Evolutionary conservation across 2,113 vertebrate genomes (phyloP).

Genomic region (Aythya baeri): DNA sequence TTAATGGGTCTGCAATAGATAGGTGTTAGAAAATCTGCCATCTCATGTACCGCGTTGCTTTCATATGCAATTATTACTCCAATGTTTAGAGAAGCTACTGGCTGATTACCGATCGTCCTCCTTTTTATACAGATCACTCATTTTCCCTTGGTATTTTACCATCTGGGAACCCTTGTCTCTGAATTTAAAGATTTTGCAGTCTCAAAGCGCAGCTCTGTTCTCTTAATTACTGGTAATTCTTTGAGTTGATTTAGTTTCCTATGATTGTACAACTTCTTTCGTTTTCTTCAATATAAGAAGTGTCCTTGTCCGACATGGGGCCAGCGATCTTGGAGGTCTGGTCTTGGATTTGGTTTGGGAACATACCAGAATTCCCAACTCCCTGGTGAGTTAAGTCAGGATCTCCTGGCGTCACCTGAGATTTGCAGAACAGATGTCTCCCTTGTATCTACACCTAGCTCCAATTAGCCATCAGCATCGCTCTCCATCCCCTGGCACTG

Average conservation of each 20-base stretch:
- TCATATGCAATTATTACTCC: neutral
- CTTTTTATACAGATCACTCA: neutral
- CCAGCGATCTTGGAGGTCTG: neutral
- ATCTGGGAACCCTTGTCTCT: neutral
- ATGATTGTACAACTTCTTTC: rapidly evolving
- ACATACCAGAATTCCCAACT: rapidly evolving
- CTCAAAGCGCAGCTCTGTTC: neutral
- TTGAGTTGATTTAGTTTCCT: neutral
- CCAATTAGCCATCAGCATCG: neutral
- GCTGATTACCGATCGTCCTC: neutral
- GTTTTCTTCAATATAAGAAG: neutral
- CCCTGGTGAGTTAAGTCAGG: neutral
- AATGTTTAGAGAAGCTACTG: neutral
- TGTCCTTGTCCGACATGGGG: neutral
- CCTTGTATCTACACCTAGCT: neutral
- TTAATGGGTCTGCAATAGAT: neutral
- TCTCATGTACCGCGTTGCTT: neutral
- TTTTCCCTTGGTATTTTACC: neutral
- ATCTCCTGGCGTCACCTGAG: neutral
- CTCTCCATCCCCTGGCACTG: neutral
- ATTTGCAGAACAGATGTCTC: neutral
- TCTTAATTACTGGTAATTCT: neutral
- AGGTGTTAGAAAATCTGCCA: neutral
- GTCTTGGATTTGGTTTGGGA: neutral
- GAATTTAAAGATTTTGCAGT: neutral